Conservation (phyloP, 2,797 vertebrate genomes). For the Spinus pinus region DNA sequence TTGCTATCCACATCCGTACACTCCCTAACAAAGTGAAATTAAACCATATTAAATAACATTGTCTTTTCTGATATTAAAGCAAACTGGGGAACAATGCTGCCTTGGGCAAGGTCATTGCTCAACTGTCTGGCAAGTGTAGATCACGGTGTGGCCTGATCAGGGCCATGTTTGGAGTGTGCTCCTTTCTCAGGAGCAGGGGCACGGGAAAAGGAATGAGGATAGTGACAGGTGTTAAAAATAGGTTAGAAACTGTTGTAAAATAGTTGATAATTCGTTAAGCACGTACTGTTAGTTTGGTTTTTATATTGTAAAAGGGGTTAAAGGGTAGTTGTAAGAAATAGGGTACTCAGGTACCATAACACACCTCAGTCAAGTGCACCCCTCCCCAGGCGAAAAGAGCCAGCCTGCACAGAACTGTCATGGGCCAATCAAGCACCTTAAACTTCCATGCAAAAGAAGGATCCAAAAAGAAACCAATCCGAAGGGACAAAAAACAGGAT, state of each 20-base stretch:
- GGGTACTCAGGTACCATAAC: not conserved
- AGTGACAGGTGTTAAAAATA: not conserved
- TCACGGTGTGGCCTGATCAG: rapidly evolving
- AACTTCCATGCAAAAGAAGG: not conserved
- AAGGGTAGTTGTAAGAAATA: not conserved
- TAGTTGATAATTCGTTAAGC: not conserved
- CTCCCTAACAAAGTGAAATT: not conserved
- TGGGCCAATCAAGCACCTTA: not conserved
- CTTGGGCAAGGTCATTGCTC: not conserved
- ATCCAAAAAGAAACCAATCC: not conserved
- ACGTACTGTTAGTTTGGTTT: not conserved
- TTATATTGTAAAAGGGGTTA: not conserved
- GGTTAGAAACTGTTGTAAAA: not conserved
- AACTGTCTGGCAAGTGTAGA: not conserved
- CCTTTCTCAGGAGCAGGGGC: not conserved
- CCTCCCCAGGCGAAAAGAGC: too few species aligned
- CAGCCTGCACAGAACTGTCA: too few species aligned
- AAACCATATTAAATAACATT: not conserved
- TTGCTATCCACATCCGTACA: not conserved
- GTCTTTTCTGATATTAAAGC: not conserved
- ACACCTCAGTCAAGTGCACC: not conserved
- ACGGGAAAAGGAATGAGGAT: not conserved
- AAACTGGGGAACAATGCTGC: not conserved
- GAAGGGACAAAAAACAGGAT: not conserved
- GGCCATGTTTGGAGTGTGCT: not conserved